A percentile compares a stretch with the other conserved stretches of the same genome.
These are phyloP conservation scores for Micrasema longulum DNA, from an alignment of 1,140 invertebrate species.

Conservation along the genomic window DNA sequence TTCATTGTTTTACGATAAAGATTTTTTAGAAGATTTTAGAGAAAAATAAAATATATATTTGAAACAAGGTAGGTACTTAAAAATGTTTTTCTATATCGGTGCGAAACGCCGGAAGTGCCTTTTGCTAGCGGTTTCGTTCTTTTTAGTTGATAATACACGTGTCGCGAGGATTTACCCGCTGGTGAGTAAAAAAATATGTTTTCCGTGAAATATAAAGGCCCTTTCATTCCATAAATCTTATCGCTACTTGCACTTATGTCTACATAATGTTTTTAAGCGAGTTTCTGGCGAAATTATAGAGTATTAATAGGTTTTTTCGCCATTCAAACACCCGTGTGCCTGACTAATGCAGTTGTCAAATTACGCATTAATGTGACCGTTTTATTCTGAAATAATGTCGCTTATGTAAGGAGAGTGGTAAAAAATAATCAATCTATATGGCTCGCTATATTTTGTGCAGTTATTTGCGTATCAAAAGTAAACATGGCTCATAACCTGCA, in stretches of 20 bases:
- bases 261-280: not conserved
- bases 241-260: not conserved
- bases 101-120: constrained; percentile 31
- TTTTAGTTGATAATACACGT: constrained; percentile 62
- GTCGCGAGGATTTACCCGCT: constrained; percentile 68
- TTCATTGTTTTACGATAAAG: not conserved
- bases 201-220: constrained; percentile 1
- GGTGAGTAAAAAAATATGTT: constrained; percentile 57
- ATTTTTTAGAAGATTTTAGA: not conserved
- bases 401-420: too few relatives aligned
- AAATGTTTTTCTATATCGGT: not conserved
- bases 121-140: constrained; percentile 23
- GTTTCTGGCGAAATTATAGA: not conserved
- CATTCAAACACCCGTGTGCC: constrained; percentile 14
- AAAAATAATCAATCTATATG: too few relatives aligned
- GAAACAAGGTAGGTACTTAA: not conserved
- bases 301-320: constrained; percentile 5
- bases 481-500: constrained; percentile 42
- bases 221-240: not conserved
- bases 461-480: constrained; percentile 12
- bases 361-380: constrained; percentile 6
- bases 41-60: not conserved
- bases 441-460: too few relatives aligned
- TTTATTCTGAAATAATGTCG: too few relatives aligned
- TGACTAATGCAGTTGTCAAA: constrained; percentile 4